Evolutionary conservation across 2,888 invertebrate species (phyloP).

Genomic region (Cosmia pyralina): DNA sequence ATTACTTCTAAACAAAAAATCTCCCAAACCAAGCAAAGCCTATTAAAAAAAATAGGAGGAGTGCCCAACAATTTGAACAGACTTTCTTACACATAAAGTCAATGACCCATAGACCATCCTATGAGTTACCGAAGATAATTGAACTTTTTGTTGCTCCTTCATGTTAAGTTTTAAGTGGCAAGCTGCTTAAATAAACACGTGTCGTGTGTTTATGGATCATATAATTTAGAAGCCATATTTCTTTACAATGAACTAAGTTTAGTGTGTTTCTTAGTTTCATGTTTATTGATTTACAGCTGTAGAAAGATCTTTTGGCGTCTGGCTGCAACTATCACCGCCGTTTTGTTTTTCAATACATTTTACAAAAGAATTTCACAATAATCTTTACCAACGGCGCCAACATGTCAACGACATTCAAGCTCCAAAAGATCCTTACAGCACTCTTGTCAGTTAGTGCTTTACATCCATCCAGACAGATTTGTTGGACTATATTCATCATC

Average conservation of each 20-base stretch:
- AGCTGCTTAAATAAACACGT: slow-evolving; percentile 40
- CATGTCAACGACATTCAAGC: background rate
- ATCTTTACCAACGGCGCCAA: background rate
- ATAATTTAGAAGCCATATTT: slow-evolving; percentile 11
- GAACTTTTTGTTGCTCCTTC: slow-evolving; percentile 44
- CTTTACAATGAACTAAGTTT: background rate
- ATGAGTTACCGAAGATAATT: slow-evolving; percentile 60
- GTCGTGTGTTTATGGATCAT: slow-evolving; percentile 16
- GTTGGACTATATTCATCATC: background rate
- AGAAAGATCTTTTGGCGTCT: background rate
- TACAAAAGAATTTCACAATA: background rate
- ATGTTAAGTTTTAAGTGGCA: slow-evolving; percentile 33
- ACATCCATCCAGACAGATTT: too few species aligned
- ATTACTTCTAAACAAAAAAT: slow-evolving; percentile 34
- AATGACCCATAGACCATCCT: slow-evolving; percentile 44
- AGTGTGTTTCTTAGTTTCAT: background rate
- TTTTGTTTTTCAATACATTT: background rate
- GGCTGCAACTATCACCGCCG: too few species aligned
- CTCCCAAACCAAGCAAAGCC: slow-evolving; percentile 1
- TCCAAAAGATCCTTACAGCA: background rate
- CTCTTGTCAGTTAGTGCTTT: background rate
- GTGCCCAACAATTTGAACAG: slow-evolving; percentile 24
- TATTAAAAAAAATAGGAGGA: slow-evolving; percentile 29
- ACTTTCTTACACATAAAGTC: slow-evolving; percentile 51
- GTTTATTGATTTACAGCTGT: background rate